Base-by-base conservation (phyloP, 2,113 vertebrate species). In the Petroica traversi region DNA sequence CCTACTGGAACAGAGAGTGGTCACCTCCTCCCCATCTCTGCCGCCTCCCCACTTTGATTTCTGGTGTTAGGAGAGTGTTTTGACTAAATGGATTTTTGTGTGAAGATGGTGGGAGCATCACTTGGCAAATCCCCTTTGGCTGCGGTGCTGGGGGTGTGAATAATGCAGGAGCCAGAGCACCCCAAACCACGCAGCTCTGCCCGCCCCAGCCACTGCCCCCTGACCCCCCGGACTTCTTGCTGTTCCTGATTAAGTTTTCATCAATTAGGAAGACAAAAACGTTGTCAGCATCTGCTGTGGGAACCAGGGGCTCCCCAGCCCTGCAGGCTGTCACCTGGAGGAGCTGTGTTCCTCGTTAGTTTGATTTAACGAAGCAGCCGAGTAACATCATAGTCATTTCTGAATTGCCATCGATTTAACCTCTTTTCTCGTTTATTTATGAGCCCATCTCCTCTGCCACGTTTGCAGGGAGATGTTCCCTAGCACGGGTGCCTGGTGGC, bases 71-170 rank as follows among this genome's bases (percentile, higher is more conserved):
- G 77, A 67, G 89, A 88, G 62, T 63, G 67, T 92, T 98, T 94
- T 94, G 80, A 86, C 95, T 95, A 71, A 97, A 83, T 40, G 82
- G 82, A 59, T 95, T 93, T 95, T 88, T 93, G 91, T 96, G 93
- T 14, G 8, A 69, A 92, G 96, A 23, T 92, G 84, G 93, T 67
- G 95, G 96, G 82, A 97, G 41, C 63, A 79, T 96, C 58, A 4
- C 93, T 96, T 80, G 92, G 94, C 93, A 93, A 58, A 92, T 90
- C 91, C 85, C 62, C 66, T 78, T 61, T 12, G 24, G 10, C 77
- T 28, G 15, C 1, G 1, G 67, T 6, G 57, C 63, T 3, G 5
- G n/a, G 69, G 76, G 12, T 79, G 81, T 95, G 94, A 97, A 96
- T 96, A 88, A 96, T 93, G 91, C 89, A 95, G 85, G 49, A 77